These are phyloP conservation scores for Balaeniceps rex DNA, from an alignment of 2,113 vertebrate genomes.

Conservation along the genomic window DNA sequence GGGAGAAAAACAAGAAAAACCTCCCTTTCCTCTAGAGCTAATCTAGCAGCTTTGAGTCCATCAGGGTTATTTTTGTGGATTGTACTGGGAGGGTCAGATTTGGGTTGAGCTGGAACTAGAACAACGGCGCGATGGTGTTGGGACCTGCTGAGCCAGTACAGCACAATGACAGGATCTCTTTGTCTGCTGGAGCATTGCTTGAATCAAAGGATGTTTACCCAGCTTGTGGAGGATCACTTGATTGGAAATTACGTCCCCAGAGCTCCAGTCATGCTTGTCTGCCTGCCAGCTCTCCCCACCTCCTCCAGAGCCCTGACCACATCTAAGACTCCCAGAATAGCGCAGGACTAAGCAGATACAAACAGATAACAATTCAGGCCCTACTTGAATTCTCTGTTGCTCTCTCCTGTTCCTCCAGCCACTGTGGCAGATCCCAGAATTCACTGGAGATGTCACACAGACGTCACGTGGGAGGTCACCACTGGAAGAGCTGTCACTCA, in stretches of 20 bases:
- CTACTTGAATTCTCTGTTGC: background rate
- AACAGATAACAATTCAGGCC: background rate
- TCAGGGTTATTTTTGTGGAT: background rate
- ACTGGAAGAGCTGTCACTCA: background rate
- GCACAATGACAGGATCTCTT: background rate
- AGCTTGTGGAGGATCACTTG: constrained; percentile 1
- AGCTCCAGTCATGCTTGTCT: background rate
- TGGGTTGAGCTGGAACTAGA: background rate
- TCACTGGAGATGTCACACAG: background rate
- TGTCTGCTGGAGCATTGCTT: background rate
- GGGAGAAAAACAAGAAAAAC: background rate
- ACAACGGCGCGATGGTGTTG: rapidly evolving
- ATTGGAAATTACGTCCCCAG: background rate
- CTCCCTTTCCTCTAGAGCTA: background rate
- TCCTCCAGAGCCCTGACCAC: constrained; percentile 6
- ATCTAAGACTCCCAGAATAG: constrained; percentile 13
- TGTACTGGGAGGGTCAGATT: background rate
- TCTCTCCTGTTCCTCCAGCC: background rate
- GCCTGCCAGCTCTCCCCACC: constrained; percentile 9
- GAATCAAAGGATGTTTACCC: background rate
- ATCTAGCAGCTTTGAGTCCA: background rate
- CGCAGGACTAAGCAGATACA: background rate
- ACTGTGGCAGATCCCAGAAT: background rate
- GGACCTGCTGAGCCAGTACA: background rate
- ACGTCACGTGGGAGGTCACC: rapidly evolving